phyloP scores from a whole-genome alignment of 2,888 invertebrate genomes.

The Allygus modestus region DNA sequence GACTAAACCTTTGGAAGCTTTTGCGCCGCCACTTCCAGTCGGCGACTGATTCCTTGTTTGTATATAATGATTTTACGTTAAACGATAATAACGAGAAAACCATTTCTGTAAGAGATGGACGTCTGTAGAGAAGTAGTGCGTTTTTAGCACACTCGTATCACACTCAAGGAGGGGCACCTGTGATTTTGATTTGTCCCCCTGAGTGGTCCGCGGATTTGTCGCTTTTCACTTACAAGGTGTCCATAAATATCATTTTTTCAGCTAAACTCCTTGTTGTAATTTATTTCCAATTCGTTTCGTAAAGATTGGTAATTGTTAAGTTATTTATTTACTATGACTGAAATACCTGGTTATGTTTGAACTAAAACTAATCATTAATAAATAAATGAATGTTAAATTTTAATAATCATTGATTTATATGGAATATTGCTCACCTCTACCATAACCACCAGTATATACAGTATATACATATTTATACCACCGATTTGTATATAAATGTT shows the following conservation, averaged over 20 bases:
- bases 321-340: too few species aligned
- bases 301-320: too few species aligned
- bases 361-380: too few species aligned
- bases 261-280: too few species aligned
- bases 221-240: not conserved
- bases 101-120: constrained; percentile 63
- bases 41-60: constrained; percentile 48
- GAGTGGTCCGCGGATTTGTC: not conserved
- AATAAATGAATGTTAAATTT: too few species aligned
- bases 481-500: too few species aligned
- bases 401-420: too few species aligned
- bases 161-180: not conserved
- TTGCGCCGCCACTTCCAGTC: constrained; percentile 38
- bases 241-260: not conserved
- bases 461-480: too few species aligned
- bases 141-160: constrained; percentile 59
- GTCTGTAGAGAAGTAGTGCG: constrained; percentile 61
- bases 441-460: too few species aligned
- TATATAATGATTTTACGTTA: constrained; percentile 59
- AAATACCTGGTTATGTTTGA: too few species aligned
- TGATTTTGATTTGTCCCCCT: constrained; percentile 34
- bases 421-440: too few species aligned
- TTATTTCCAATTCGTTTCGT: too few species aligned
- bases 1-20: constrained; percentile 51
- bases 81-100: constrained; percentile 48